Percentiles rank a stretch among this genome's conserved stretches.
These are phyloP conservation scores for Labeo calbasu DNA, from an alignment of 2,797 vertebrate genomes.

Conservation along the genomic window DNA sequence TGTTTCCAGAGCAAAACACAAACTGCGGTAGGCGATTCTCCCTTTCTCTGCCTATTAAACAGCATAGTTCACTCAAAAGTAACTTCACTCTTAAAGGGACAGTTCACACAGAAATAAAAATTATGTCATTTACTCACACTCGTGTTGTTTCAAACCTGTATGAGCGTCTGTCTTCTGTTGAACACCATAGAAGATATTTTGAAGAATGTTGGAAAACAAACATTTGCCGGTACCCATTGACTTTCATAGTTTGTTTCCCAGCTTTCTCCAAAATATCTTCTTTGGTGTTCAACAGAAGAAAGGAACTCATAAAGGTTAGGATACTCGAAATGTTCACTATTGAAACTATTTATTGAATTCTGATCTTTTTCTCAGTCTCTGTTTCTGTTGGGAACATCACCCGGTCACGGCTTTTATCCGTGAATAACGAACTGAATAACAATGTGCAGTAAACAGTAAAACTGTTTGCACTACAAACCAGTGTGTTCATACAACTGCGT, in stretches of 20 bases:
- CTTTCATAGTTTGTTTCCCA: not conserved
- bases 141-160: too few species aligned
- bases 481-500: too few species aligned
- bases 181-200: not conserved
- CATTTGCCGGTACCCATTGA: not conserved
- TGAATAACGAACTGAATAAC: too few species aligned
- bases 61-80: not conserved
- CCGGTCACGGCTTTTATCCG: too few species aligned
- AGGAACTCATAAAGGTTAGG: not conserved
- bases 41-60: not conserved
- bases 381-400: too few species aligned
- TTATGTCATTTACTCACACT: not conserved
- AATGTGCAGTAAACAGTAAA: too few species aligned
- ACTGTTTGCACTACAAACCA: too few species aligned
- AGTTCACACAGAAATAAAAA: not conserved
- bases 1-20: not conserved
- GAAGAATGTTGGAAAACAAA: not conserved
- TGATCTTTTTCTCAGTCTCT: too few species aligned
- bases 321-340: not conserved
- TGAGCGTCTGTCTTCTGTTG: not conserved
- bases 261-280: not conserved
- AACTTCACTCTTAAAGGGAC: not conserved
- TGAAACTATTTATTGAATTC: too few species aligned
- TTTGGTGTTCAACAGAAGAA: not conserved
- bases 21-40: not conserved